Evolutionary conservation across 2,113 vertebrate genomes (phyloP).

Genomic region (Gymnogyps californianus): DNA sequence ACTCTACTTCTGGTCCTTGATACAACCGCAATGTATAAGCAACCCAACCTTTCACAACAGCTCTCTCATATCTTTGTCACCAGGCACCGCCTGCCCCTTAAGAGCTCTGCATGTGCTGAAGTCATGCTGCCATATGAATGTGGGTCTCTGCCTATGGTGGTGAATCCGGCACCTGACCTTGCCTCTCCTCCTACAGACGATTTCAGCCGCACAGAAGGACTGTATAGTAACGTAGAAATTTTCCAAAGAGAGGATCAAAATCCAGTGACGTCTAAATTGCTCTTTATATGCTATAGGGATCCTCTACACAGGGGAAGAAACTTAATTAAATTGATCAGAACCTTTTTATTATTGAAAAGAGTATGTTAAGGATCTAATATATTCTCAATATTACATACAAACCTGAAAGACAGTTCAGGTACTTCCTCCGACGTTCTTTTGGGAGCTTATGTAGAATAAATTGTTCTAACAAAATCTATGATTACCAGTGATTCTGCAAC

Average conservation of each 20-base stretch:
- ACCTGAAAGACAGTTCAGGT: neutral
- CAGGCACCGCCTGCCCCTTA: fast-evolving
- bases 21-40: fast-evolving
- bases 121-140: fast-evolving
- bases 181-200: neutral
- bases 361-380: neutral
- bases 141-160: fast-evolving
- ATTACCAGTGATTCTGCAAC: neutral
- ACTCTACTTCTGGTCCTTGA: fast-evolving
- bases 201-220: neutral
- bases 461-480: neutral
- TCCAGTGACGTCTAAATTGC: neutral
- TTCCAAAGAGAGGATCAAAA: neutral
- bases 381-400: neutral
- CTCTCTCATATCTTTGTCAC: fast-evolving
- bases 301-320: neutral
- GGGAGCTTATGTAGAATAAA: neutral
- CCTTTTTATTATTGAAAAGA: neutral
- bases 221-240: neutral
- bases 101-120: neutral
- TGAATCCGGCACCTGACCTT: fast-evolving
- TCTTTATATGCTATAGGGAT: neutral
- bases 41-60: neutral
- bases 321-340: neutral
- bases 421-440: neutral